These are phyloP conservation scores for Picathartes gymnocephalus DNA, from an alignment of 2,113 vertebrate genomes.

Conservation along the genomic window DNA sequence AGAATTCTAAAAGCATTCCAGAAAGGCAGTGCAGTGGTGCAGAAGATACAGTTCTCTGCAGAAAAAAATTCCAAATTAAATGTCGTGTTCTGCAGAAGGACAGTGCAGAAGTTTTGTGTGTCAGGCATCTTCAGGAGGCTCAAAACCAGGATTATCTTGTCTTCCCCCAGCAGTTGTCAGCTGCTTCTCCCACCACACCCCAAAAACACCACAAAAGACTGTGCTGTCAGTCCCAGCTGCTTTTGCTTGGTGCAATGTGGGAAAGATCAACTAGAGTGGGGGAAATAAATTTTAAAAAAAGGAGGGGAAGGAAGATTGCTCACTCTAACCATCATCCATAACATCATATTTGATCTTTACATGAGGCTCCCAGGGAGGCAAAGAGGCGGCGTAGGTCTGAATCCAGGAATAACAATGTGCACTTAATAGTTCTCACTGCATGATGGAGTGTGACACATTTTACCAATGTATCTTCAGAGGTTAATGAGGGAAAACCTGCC, in stretches of 20 bases:
- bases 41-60: not conserved
- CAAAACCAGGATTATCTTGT: not conserved
- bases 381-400: not conserved
- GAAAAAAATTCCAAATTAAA: not conserved
- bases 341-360: not conserved
- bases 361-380: not conserved
- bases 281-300: not conserved
- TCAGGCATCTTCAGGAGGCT: not conserved
- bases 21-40: not conserved
- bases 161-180: not conserved
- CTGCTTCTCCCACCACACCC: not conserved
- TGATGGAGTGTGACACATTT: not conserved
- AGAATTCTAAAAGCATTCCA: not conserved
- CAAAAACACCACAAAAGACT: not conserved
- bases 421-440: not conserved
- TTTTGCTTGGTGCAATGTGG: not conserved
- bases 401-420: slow-evolving; percentile 2
- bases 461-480: not conserved
- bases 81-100: not conserved
- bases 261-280: not conserved
- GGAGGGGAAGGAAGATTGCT: not conserved
- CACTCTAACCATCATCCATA: not conserved
- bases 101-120: not conserved
- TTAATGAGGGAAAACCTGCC: not conserved
- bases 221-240: not conserved